These are phyloP conservation scores for Hepsetus odoe DNA, from an alignment of 2,113 vertebrate genomes.

Conservation along the genomic window DNA sequence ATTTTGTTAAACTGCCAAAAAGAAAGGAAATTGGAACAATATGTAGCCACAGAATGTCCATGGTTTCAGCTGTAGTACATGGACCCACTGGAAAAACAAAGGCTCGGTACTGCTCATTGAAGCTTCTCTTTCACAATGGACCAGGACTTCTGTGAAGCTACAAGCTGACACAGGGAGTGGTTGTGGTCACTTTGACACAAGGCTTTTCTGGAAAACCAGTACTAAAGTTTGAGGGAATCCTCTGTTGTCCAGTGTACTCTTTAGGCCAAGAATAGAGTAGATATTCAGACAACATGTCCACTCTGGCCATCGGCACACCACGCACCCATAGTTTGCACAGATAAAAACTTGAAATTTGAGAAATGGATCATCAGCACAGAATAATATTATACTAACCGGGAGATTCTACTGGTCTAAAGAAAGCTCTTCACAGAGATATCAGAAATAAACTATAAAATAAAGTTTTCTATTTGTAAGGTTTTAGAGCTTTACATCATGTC, in stretches of 20 bases:
- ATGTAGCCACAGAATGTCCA: slow-evolving; percentile 74
- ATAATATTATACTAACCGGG: neutral
- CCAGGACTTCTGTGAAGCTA: slow-evolving; percentile 63
- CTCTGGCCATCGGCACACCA: neutral
- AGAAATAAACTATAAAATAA: too few species aligned
- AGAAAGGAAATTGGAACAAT: slow-evolving; percentile 72
- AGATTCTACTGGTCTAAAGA: too few species aligned
- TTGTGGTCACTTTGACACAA: slow-evolving; percentile 55
- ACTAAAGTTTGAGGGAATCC: neutral
- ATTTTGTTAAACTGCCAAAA: slow-evolving; percentile 61
- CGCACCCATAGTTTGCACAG: neutral
- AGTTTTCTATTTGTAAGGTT: too few species aligned
- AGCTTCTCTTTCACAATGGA: slow-evolving; percentile 69
- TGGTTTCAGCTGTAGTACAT: slow-evolving; percentile 73
- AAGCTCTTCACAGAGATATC: neutral
- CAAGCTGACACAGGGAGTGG: slow-evolving; percentile 56
- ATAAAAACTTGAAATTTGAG: neutral
- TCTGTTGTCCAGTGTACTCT: slow-evolving; percentile 15
- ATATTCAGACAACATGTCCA: slow-evolving; percentile 18
- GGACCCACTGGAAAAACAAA: slow-evolving; percentile 74
- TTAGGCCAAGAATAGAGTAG: slow-evolving; percentile 32
- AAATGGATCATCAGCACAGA: neutral
- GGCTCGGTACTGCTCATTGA: slow-evolving; percentile 56
- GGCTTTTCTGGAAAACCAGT: neutral
- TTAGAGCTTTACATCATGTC: too few species aligned